These are phyloP conservation scores for Phoeniculus purpureus DNA, from an alignment of 2,797 vertebrate genomes.

Conservation along the genomic window DNA sequence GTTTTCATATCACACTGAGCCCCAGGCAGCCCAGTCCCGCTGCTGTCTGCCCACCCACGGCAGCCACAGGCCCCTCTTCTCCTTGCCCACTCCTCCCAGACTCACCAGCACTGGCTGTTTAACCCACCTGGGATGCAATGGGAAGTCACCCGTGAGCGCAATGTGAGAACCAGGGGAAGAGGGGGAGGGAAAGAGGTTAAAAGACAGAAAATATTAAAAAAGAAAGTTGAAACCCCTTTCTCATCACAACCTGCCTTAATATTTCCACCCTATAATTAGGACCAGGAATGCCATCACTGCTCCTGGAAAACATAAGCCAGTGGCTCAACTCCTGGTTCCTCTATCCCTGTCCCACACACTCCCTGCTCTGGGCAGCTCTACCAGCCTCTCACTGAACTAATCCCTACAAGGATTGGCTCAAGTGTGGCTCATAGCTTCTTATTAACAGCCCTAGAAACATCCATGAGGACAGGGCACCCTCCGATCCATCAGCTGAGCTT, in stretches of 20 bases:
- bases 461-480: accelerated
- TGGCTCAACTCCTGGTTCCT: neutral
- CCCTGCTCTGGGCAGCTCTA: neutral
- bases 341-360: neutral
- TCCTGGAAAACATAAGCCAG: neutral
- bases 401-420: accelerated
- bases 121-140: neutral
- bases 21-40: neutral
- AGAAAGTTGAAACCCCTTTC: neutral
- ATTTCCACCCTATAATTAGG: neutral
- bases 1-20: neutral
- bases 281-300: accelerated
- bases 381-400: neutral
- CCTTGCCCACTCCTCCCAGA: neutral
- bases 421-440: neutral
- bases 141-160: neutral
- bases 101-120: neutral
- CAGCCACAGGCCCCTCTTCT: neutral
- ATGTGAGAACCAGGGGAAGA: accelerated
- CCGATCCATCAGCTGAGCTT: neutral
- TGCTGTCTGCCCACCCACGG: neutral
- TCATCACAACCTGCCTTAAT: neutral
- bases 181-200: accelerated
- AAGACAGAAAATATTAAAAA: neutral
- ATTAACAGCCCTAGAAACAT: neutral